phyloP scores from a whole-genome alignment of 2,888 invertebrate genomes.

The Cryptocephalus primarius region DNA sequence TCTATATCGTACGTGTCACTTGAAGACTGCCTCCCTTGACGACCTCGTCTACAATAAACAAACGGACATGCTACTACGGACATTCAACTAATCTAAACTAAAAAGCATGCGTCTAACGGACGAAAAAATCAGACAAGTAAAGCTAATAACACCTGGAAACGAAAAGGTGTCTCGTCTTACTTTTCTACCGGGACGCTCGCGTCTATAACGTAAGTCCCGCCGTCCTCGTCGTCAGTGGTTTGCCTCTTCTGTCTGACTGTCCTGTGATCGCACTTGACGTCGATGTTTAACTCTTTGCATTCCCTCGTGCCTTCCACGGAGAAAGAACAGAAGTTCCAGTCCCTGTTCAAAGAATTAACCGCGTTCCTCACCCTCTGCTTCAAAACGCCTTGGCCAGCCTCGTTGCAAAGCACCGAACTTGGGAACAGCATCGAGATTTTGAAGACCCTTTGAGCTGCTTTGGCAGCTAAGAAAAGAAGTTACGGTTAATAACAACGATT shows the following conservation, averaged over 20 bases:
- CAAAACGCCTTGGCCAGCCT: conserved; percentile 86
- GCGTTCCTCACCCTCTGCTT: conserved; percentile 81
- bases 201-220: conserved; percentile 72
- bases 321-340: conserved; percentile 95
- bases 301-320: conserved; percentile 78
- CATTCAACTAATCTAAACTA: conserved; percentile 23
- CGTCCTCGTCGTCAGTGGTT: conserved; percentile 48
- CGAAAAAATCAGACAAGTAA: not conserved
- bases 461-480: conserved; percentile 48
- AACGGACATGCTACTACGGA: conserved; percentile 12
- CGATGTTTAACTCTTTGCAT: conserved; percentile 82
- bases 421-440: conserved; percentile 91
- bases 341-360: conserved; percentile 81
- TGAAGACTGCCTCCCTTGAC: conserved; percentile 78
- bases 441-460: conserved; percentile 90
- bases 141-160: too few species aligned
- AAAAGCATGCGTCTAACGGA: conserved; percentile 14
- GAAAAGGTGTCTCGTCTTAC: conserved; percentile 44
- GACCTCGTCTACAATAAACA: conserved; percentile 51
- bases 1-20: conserved; percentile 86
- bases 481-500: conserved; percentile 9
- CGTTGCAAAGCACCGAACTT: conserved; percentile 90
- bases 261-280: conserved; percentile 84
- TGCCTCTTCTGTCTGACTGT: conserved; percentile 55
- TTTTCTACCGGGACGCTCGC: conserved; percentile 75